Percentiles rank a stretch among this genome's conserved stretches.
Conservation (phyloP, 2,888 invertebrate genomes). For the Microdon myrmicae region DNA sequence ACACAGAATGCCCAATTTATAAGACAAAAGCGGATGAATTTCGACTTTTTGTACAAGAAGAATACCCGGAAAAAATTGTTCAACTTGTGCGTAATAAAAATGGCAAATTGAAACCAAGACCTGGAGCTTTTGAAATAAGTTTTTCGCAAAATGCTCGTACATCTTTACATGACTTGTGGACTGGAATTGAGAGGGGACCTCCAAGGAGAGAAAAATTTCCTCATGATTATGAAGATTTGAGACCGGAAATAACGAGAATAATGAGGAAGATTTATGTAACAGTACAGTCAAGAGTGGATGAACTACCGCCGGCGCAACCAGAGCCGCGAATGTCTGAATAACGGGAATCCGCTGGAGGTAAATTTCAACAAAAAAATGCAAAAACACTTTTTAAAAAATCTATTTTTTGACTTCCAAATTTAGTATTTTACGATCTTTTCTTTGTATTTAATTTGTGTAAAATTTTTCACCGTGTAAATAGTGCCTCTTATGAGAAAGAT, state of each 20-base stretch:
- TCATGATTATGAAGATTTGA: slow-evolving; percentile 52
- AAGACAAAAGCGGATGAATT: slow-evolving; percentile 60
- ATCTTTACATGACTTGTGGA: slow-evolving; percentile 57
- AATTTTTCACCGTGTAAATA: no score
- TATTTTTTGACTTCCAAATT: slow-evolving; percentile 23
- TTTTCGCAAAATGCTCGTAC: slow-evolving; percentile 62
- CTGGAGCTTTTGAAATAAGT: slow-evolving; percentile 61
- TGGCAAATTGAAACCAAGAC: slow-evolving; percentile 56
- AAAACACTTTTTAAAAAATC: slow-evolving; percentile 37
- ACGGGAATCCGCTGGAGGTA: slow-evolving; percentile 7
- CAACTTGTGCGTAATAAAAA: slow-evolving; percentile 58
- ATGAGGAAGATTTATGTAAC: slow-evolving; percentile 60
- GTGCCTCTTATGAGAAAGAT: no score
- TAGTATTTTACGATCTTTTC: background rate
- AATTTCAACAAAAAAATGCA: slow-evolving; percentile 3
- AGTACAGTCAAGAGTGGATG: slow-evolving; percentile 31
- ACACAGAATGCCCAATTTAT: slow-evolving; percentile 62
- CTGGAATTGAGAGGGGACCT: slow-evolving; percentile 60
- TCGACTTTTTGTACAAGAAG: slow-evolving; percentile 52
- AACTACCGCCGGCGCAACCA: no score
- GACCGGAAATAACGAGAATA: slow-evolving; percentile 58
- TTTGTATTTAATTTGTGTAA: no score
- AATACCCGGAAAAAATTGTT: slow-evolving; percentile 59
- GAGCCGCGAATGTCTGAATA: slow-evolving; percentile 36
- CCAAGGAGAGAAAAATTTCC: slow-evolving; percentile 64